Evolutionary conservation across 2,113 vertebrate species (phyloP), one percentile per base, ranked within the genome.

Genomic region (Seriola quinqueradiata): DNA sequence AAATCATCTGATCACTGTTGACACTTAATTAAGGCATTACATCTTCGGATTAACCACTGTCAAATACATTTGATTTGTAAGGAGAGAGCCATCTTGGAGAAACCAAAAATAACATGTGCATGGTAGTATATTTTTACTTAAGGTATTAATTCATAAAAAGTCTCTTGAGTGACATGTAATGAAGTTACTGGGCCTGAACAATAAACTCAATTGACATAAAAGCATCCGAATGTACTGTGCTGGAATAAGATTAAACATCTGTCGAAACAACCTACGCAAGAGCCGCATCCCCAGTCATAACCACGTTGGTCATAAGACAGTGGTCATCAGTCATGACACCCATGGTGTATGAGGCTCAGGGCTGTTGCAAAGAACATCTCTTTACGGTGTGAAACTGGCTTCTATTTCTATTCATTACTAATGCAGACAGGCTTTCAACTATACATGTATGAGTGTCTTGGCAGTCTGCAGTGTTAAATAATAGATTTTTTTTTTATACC

Each of bases 161-260:
- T 81, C 70, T 75, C 69, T 67, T 81, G 70, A 88, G 75, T 79
- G 79, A 79, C 19, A 3, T 79, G 40, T 86, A 91, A 92, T 88
- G 57, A 65, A 83, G 55, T 92, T 92, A 92, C 59, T 25, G 44
- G 25, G 48, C 50, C 59, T 58, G 54, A 64, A 50, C 42, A 78
- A 72, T 81, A 81, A 93, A 92, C 79, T 81, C 79, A 87, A 88
- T 90, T 89, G 84, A 50, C 67, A 21, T 83, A 75, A 90, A 92
- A 85, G 84, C 88, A 86, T 66, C 44, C 38, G 63, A 75, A 81
- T 77, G 55, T 19, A 19, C 42, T 50, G 25, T 73, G 52, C 23
- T 68, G 74, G 34, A 81, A 75, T 46, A 48, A 87, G 60, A 89
- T 90, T 68, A 81, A 87, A 86, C 82, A 72, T 87, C 67, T 82